These are phyloP conservation scores for Prunella fulvescens DNA, from an alignment of 2,113 vertebrate genomes.

Conservation along the genomic window DNA sequence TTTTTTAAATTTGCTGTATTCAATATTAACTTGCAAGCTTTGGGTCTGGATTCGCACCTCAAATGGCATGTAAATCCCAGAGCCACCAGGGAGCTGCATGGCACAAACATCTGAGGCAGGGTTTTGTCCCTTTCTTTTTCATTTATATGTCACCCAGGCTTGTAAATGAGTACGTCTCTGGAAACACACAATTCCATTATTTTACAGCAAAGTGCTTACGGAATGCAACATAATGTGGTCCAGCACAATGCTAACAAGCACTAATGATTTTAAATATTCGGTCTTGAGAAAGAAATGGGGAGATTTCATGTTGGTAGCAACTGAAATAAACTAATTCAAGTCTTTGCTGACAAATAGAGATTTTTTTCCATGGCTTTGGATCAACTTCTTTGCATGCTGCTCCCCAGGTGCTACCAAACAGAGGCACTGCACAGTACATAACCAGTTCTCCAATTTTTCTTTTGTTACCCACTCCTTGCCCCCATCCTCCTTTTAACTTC, in stretches of 20 bases:
- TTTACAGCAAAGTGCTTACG: not conserved
- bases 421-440: not conserved
- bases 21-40: not conserved
- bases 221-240: not conserved
- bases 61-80: not conserved
- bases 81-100: not conserved
- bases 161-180: not conserved
- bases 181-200: not conserved
- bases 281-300: not conserved
- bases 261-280: constrained; percentile 26
- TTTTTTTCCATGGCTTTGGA: not conserved
- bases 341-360: not conserved
- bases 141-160: not conserved
- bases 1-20: not conserved
- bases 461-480: not conserved
- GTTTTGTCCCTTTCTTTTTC: not conserved
- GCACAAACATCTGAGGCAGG: not conserved
- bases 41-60: not conserved
- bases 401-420: not conserved
- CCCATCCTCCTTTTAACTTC: not conserved
- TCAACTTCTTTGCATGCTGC: not conserved
- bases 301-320: not conserved
- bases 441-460: not conserved
- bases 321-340: not conserved
- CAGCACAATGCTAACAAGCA: not conserved